Evolutionary conservation across 64 coral and sea anemone species (phyloP), one percentile per base, ranked within the genome.

Genomic region (Actinia equina): DNA sequence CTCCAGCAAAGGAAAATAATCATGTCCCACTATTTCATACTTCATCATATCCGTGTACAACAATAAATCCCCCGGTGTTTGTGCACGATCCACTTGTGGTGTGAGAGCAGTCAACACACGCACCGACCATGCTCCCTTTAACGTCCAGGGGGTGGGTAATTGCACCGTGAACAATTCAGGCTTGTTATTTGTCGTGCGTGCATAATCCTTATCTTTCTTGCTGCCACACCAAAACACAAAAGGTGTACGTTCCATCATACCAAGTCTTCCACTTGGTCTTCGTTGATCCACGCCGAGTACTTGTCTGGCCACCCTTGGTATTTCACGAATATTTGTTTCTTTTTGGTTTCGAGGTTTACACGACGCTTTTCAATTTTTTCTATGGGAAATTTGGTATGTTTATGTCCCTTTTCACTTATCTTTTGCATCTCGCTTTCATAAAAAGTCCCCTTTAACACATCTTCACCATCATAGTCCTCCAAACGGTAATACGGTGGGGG

Each of bases 281-380:
- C 71, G 42, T 20, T 3, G 3, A 77, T 23, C n/a, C n/a, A n/a
- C n/a, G n/a, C n/a, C n/a, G n/a, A n/a, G n/a, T n/a, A n/a, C n/a
- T n/a, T n/a, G n/a, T 80, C 77, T 19, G 77, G 42, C 77, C 77
- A 80, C 13, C 77, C 77, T 80, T 80, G 2, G 43, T 80, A 80
- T 52, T 80, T 80, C 16, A 80, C 77, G 10, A 80, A 80, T 19
- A 80, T 37, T 19, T 80, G 12, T 19, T 80, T 80, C 41, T 52
- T 30, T 17, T 19, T 12, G 12, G 41, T 80, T 0, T 80, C 25
- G 2, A 42, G 77, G 43, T 80, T 11, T 6, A 44, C 43, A 0
- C 37, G n/a, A 41, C 37, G 74, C 1, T 77, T 77, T 5, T 12
- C 7, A 7, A 77, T 41, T 6, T 77, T 44, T 7, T 77, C 26